Base-by-base conservation (phyloP, 1,140 invertebrate genomes). In the Drosophila fuyamai region DNA sequence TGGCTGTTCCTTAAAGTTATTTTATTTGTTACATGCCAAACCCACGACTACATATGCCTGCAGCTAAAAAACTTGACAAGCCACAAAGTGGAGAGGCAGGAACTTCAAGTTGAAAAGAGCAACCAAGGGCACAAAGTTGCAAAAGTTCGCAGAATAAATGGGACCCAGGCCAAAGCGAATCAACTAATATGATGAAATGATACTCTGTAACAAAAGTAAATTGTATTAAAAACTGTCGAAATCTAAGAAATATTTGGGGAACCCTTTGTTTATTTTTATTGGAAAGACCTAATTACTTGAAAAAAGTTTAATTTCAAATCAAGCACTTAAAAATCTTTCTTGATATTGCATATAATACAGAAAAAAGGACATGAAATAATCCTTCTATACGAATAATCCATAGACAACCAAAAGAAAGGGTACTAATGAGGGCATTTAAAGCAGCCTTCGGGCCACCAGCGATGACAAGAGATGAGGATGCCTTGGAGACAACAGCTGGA, bases 391-490 rank as follows among this genome's bases (percentile, higher is more conserved):
- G 29, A 32, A 7, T 32, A 32, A 32, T 8, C 8, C 29, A 16
- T 6, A 2, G 9, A 4, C 4, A 44, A 35, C 10, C n/a, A 3
- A 3, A 9, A 47, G 23, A 27, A 46, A 74, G 71, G 29, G 56
- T 48, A 74, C 73, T 41, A 79, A 75, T 63, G 58, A 51, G 55
- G 71, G 38, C 55, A 74, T 60, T 79, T 79, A 67, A 50, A 40
- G 61, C 46, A 47, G 53, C 73, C 67, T 72, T 75, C 13, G 59
- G 70, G 70, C 58, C 70, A 63, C 72, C 59, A 57, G 40, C 32
- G 43, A 54, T 16, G 71, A 62, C 48, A 41, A 32, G 18, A 50
- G 48, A 51, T 51, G 48, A 43, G 55, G 62, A 66, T 76, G 54
- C 53, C 62, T 36, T 58, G 53, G 51, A 54, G 75, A 60, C 46